Conservation (phyloP, 2,797 vertebrate genomes). For the Lacerta agilis region DNA sequence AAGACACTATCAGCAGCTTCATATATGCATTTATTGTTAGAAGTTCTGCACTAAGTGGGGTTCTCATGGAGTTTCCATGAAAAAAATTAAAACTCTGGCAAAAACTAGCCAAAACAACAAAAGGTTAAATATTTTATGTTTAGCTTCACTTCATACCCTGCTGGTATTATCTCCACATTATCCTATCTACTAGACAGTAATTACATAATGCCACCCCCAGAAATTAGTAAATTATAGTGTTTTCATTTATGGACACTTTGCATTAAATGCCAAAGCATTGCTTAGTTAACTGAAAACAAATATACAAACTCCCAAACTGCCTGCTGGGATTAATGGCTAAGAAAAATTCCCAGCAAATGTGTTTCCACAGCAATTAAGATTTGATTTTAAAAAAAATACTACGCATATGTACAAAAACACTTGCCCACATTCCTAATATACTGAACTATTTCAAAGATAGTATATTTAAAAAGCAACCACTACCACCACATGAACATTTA, state of each 20-base stretch:
- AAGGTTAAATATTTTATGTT: constrained; percentile 4
- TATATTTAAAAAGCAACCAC: neutral
- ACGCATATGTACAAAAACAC: neutral
- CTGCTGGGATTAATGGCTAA: constrained; percentile 58
- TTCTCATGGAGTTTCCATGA: neutral
- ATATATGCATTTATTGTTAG: neutral
- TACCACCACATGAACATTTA: neutral
- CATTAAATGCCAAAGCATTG: constrained; percentile 45
- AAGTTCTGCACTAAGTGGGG: neutral
- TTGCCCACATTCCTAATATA: neutral
- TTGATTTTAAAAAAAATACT: constrained; percentile 38
- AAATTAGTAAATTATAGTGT: constrained; percentile 61
- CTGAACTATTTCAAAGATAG: neutral
- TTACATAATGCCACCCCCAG: constrained; percentile 31
- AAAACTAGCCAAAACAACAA: neutral
- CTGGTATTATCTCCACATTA: constrained; percentile 46
- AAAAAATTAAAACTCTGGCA: neutral
- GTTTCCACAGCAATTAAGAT: constrained; percentile 37
- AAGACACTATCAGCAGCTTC: neutral
- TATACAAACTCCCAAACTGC: constrained; percentile 48
- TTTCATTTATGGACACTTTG: constrained; percentile 63
- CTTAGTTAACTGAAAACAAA: constrained; percentile 63
- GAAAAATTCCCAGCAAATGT: constrained; percentile 57
- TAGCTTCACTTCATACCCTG: constrained; percentile 33
- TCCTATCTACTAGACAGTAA: constrained; percentile 40